These are phyloP conservation scores for Coregonus clupeaformis DNA, from an alignment of 2,113 vertebrate genomes.

Conservation along the genomic window DNA sequence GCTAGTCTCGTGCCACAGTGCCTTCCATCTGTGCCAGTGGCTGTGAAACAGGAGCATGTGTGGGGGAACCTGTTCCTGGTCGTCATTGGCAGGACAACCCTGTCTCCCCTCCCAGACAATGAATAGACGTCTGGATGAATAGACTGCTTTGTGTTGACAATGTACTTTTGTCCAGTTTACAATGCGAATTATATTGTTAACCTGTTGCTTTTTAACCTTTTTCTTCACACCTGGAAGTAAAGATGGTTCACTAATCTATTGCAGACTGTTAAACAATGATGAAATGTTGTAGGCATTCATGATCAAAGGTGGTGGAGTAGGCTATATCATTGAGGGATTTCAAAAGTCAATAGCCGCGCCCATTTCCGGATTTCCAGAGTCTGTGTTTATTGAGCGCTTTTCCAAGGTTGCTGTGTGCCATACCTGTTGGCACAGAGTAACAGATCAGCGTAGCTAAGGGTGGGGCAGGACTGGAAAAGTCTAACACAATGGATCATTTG, in stretches of 20 bases:
- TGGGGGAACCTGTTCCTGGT: background rate
- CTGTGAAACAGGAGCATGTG: conserved; percentile 8
- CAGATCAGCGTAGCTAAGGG: background rate
- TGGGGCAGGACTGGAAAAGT: conserved; percentile 8
- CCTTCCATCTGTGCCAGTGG: conserved; percentile 7
- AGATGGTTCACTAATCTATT: background rate
- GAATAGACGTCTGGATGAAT: no score
- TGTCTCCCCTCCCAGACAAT: background rate
- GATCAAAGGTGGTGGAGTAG: background rate
- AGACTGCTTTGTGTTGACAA: background rate
- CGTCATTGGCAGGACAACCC: background rate
- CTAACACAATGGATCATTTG: background rate
- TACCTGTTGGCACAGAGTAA: conserved; percentile 11
- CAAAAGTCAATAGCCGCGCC: background rate
- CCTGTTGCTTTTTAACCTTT: background rate
- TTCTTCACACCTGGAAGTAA: background rate
- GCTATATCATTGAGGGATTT: background rate
- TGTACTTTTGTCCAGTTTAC: background rate
- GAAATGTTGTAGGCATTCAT: background rate
- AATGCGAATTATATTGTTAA: background rate
- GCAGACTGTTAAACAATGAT: background rate
- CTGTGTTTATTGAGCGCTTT: no score
- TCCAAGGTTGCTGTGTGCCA: background rate
- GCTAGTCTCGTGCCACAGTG: conserved; percentile 8
- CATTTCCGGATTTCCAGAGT: background rate